A percentile compares a stretch with the other conserved stretches of the same genome.
These are phyloP conservation scores for Rhimphoctona megacephalus DNA, from an alignment of 2,888 invertebrate genomes.

Conservation along the genomic window DNA sequence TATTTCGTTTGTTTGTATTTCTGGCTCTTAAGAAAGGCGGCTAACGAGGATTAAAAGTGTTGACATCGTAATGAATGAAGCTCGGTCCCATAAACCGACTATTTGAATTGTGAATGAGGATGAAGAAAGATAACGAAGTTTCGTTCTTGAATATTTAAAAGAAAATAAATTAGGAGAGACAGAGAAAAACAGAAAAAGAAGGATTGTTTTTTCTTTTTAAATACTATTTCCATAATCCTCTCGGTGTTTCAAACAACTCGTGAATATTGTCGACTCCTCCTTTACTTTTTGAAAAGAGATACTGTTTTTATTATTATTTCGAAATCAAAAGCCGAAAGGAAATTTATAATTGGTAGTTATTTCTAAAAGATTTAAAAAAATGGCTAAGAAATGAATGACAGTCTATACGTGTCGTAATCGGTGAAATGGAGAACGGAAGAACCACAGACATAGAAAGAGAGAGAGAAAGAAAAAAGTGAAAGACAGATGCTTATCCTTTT, in stretches of 20 bases:
- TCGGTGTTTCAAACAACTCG: background rate
- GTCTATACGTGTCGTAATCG: constrained; percentile 16
- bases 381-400: constrained; percentile 45
- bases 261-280: constrained; percentile 22
- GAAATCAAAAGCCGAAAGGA: background rate
- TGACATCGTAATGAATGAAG: constrained; percentile 27
- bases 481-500: constrained; percentile 49
- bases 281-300: background rate
- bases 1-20: background rate
- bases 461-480: constrained; percentile 23
- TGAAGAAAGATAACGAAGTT: constrained; percentile 23
- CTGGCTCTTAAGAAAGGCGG: background rate
- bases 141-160: constrained; percentile 26
- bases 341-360: background rate
- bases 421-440: constrained; percentile 20
- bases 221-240: constrained; percentile 27
- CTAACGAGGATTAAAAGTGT: constrained; percentile 20
- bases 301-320: background rate
- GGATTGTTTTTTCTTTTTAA: constrained; percentile 5
- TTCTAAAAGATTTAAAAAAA: constrained; percentile 15
- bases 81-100: background rate
- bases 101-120: constrained; percentile 17
- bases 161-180: constrained; percentile 23
- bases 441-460: constrained; percentile 32
- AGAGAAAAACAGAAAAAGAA: background rate